Percentiles rank a stretch among this genome's conserved stretches.
These are phyloP conservation scores for Drosophila arizonae DNA, from an alignment of 1,140 invertebrate genomes.

Conservation along the genomic window DNA sequence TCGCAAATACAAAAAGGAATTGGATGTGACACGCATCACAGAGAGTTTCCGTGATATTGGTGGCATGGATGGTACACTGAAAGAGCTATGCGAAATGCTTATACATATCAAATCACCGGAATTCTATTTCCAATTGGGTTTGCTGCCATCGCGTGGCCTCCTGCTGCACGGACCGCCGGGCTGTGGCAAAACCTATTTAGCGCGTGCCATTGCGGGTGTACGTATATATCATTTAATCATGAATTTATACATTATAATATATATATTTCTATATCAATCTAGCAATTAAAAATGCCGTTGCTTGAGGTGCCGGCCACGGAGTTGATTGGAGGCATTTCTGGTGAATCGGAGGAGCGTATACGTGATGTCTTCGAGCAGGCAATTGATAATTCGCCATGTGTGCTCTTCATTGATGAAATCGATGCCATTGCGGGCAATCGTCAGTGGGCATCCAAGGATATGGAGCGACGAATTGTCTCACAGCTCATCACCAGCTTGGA, in stretches of 20 bases:
- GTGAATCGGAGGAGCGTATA: conserved; percentile 97
- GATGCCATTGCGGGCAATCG: conserved; percentile 94
- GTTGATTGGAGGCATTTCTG: conserved; percentile 96
- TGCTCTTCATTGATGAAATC: conserved; percentile 97
- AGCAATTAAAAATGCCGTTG: conserved; percentile 89
- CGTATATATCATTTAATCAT: conserved; percentile 57
- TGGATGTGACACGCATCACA: conserved; percentile 64
- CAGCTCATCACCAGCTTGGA: conserved; percentile 95
- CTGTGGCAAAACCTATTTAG: conserved; percentile 86
- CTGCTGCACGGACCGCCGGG: conserved; percentile 83
- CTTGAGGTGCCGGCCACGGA: conserved; percentile 95
- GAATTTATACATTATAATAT: not conserved
- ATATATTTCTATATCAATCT: conserved; percentile 6
- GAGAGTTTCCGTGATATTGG: conserved; percentile 88
- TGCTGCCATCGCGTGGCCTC: conserved; percentile 90
- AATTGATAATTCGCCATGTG: conserved; percentile 88
- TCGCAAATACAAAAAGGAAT: conserved; percentile 77
- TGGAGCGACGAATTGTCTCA: conserved; percentile 97
- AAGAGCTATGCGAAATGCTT: conserved; percentile 91
- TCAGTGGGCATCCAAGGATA: conserved; percentile 94
- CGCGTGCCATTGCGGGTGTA: conserved; percentile 96
- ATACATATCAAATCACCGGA: conserved; percentile 93
- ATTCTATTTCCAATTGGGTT: conserved; percentile 89
- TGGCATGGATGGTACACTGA: conserved; percentile 88
- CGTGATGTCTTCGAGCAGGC: conserved; percentile 95